Evolutionary conservation across 2,888 invertebrate genomes (phyloP).

Genomic region (Drosophila engyochracea): DNA sequence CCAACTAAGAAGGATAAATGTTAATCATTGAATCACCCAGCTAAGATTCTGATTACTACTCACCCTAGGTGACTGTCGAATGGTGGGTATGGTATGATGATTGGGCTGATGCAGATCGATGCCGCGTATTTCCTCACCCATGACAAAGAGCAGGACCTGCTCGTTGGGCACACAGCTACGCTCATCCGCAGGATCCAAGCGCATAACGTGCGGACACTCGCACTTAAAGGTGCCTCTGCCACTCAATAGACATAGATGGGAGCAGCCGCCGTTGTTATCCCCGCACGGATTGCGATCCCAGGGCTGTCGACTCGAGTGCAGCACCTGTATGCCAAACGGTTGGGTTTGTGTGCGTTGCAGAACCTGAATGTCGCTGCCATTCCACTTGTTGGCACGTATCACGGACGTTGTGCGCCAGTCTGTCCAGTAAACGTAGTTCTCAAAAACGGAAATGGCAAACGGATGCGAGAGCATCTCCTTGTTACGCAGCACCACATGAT

Average conservation of each 20-base stretch:
- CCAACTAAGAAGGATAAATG: slow-evolving; percentile 86
- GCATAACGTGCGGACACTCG: slow-evolving; percentile 95
- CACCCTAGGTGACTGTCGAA: slow-evolving; percentile 87
- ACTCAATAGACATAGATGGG: slow-evolving; percentile 92
- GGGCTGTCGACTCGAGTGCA: slow-evolving; percentile 92
- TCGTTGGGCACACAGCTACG: slow-evolving; percentile 89
- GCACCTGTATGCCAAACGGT: slow-evolving; percentile 95
- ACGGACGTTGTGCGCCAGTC: slow-evolving; percentile 96
- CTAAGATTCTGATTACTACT: background rate
- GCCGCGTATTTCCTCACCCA: slow-evolving; percentile 92
- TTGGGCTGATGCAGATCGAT: slow-evolving; percentile 92
- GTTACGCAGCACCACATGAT: slow-evolving; percentile 88
- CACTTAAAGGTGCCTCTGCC: slow-evolving; percentile 89
- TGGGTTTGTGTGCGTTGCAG: slow-evolving; percentile 94
- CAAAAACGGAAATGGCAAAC: slow-evolving; percentile 94
- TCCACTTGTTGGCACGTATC: slow-evolving; percentile 95
- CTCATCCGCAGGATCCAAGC: slow-evolving; percentile 88
- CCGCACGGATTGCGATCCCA: slow-evolving; percentile 89
- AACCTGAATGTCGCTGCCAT: slow-evolving; percentile 91
- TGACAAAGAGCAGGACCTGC: slow-evolving; percentile 91
- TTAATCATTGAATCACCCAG: background rate
- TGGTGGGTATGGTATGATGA: slow-evolving; percentile 93
- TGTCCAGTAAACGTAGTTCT: slow-evolving; percentile 96
- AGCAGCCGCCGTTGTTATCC: slow-evolving; percentile 90
- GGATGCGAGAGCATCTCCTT: slow-evolving; percentile 93